These are phyloP conservation scores for Nyctereutes procyonoides DNA, from an alignment of 2,113 vertebrate species.

Conservation along the genomic window DNA sequence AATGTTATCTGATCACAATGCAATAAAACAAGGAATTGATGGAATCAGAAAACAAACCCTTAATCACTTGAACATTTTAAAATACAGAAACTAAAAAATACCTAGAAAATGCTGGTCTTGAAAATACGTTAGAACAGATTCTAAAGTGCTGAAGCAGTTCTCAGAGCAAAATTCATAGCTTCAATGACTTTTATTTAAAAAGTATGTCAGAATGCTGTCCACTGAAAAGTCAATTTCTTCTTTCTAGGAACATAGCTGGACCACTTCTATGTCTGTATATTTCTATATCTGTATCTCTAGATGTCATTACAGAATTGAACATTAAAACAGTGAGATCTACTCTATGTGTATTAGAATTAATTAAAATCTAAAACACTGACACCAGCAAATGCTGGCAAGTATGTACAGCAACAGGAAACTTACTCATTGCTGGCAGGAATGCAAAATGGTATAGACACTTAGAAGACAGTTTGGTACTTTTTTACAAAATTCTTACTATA, in stretches of 20 bases:
- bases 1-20: background rate
- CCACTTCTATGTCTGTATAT: background rate
- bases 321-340: background rate
- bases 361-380: conserved; percentile 16
- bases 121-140: conserved; percentile 1
- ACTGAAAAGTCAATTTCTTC: background rate
- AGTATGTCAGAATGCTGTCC: conserved; percentile 21
- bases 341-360: background rate
- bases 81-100: background rate
- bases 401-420: background rate
- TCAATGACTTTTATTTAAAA: conserved; percentile 27
- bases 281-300: background rate
- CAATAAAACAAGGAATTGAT: conserved; percentile 15
- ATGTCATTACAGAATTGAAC: background rate
- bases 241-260: background rate
- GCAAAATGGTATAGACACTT: background rate
- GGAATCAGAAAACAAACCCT: background rate
- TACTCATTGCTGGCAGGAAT: background rate
- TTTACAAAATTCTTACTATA: background rate
- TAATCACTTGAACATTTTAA: background rate
- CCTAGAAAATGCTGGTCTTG: conserved; percentile 31
- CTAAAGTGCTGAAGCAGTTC: conserved; percentile 14
- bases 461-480: background rate
- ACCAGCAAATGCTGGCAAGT: background rate
- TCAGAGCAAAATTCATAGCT: conserved; percentile 6